These are phyloP conservation scores for Drosophila prosaltans DNA, from an alignment of 1,140 invertebrate species.

Conservation along the genomic window DNA sequence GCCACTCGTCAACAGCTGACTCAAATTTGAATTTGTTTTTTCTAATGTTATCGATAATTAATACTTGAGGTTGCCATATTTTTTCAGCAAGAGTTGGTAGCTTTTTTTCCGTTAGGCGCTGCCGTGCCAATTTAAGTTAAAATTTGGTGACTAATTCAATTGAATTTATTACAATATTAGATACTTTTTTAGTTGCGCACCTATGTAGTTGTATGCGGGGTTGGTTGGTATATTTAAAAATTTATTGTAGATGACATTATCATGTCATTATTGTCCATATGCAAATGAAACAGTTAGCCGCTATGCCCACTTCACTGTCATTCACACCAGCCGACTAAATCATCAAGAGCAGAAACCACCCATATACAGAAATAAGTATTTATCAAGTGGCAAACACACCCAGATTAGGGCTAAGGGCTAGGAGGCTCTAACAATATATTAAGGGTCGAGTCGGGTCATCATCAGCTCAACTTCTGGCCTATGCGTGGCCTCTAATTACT, in stretches of 20 bases:
- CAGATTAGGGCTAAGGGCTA: slow-evolving; percentile 10
- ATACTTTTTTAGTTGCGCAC: too few relatives aligned
- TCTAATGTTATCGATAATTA: too few relatives aligned
- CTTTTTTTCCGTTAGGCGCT: too few relatives aligned
- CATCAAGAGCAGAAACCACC: slow-evolving; percentile 2
- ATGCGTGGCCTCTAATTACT: slow-evolving; percentile 78
- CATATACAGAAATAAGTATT: slow-evolving; percentile 19
- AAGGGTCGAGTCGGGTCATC: slow-evolving; percentile 42
- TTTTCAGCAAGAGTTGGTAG: too few relatives aligned
- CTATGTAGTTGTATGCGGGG: too few relatives aligned
- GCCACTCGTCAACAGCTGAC: too few relatives aligned
- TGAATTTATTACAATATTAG: too few relatives aligned
- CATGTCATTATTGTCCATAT: slow-evolving; percentile 15
- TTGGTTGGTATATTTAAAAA: not conserved
- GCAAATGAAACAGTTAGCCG: slow-evolving; percentile 8
- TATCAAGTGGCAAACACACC: slow-evolving; percentile 26
- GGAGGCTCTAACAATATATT: slow-evolving; percentile 44
- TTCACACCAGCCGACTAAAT: slow-evolving; percentile 14
- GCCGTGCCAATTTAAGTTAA: too few relatives aligned
- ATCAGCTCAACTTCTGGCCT: slow-evolving; percentile 50
- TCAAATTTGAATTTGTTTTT: too few relatives aligned
- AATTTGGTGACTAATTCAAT: too few relatives aligned
- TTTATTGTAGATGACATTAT: slow-evolving; percentile 6
- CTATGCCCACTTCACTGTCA: slow-evolving; percentile 8
- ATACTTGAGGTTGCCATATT: too few relatives aligned